Conservation (phyloP, 2,797 vertebrate genomes). For the Hypotaenidia okinawae region DNA sequence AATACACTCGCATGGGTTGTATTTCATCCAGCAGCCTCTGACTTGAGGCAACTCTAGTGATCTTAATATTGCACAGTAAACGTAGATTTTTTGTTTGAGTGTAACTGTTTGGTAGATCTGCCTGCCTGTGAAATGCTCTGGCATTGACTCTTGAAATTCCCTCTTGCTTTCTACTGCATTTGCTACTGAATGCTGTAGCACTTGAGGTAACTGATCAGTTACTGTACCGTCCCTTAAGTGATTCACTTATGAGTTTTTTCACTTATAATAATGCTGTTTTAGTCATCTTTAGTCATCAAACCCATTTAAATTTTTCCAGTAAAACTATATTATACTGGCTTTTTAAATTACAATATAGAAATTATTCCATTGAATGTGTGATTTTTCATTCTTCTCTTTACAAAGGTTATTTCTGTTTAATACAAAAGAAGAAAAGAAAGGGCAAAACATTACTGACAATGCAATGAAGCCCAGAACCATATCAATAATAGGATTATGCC, state of each 20-base stretch:
- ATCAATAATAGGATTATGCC: neutral
- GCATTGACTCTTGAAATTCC: neutral
- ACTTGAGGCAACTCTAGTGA: neutral
- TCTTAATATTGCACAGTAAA: neutral
- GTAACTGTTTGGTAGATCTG: neutral
- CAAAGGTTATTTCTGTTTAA: neutral
- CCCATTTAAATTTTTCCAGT: neutral
- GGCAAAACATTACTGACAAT: neutral
- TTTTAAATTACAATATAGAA: slow-evolving; percentile 33
- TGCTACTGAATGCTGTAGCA: neutral
- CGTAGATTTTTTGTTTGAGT: neutral
- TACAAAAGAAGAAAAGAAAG: neutral
- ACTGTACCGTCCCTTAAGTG: neutral
- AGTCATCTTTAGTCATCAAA: neutral
- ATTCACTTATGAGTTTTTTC: neutral
- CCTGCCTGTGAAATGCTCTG: neutral
- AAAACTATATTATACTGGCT: neutral
- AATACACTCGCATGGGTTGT: neutral
- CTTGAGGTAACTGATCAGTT: neutral
- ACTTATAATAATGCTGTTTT: neutral
- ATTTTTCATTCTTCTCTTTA: neutral
- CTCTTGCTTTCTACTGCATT: neutral
- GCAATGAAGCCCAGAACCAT: neutral
- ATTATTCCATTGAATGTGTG: neutral
- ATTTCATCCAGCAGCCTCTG: neutral